Percentiles rank a stretch among this genome's conserved stretches.
phyloP scores from a whole-genome alignment of 2,797 vertebrate genomes.

The Naso thynnoides region DNA sequence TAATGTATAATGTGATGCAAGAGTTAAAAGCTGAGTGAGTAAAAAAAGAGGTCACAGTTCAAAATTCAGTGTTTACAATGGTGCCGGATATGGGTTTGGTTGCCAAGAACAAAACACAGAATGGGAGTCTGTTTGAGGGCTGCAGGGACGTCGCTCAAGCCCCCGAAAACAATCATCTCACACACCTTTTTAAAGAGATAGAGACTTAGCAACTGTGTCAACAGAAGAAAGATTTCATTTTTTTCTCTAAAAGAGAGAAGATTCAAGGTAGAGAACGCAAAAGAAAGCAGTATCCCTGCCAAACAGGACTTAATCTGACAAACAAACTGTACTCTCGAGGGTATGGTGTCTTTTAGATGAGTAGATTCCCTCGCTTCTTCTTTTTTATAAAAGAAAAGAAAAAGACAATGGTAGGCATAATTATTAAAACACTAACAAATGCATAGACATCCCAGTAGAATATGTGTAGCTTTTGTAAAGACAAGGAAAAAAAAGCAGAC shows the following conservation, averaged over 20 bases:
- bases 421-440: conserved; percentile 87
- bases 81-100: conserved; percentile 49
- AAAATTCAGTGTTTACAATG: conserved; percentile 80
- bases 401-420: conserved; percentile 79
- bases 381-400: conserved; percentile 73
- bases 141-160: conserved; percentile 29
- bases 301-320: conserved; percentile 60
- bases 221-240: conserved; percentile 35
- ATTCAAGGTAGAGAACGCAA: conserved; percentile 53
- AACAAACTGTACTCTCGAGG: conserved; percentile 60
- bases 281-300: conserved; percentile 61
- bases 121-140: conserved; percentile 42
- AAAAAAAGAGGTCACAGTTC: conserved; percentile 52
- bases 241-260: conserved; percentile 43
- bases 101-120: conserved; percentile 39
- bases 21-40: conserved; percentile 40
- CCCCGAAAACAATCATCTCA: conserved; percentile 74
- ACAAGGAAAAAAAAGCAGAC: conserved; percentile 70
- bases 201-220: conserved; percentile 65
- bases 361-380: conserved; percentile 76
- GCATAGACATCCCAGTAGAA: conserved; percentile 88
- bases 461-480: conserved; percentile 90
- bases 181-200: conserved; percentile 58
- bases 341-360: conserved; percentile 76
- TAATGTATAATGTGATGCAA: conserved; percentile 41